Percentiles rank a stretch among this genome's conserved stretches.
Conservation (phyloP, 2,113 vertebrate genomes). For the Sminthopsis crassicaudata region DNA sequence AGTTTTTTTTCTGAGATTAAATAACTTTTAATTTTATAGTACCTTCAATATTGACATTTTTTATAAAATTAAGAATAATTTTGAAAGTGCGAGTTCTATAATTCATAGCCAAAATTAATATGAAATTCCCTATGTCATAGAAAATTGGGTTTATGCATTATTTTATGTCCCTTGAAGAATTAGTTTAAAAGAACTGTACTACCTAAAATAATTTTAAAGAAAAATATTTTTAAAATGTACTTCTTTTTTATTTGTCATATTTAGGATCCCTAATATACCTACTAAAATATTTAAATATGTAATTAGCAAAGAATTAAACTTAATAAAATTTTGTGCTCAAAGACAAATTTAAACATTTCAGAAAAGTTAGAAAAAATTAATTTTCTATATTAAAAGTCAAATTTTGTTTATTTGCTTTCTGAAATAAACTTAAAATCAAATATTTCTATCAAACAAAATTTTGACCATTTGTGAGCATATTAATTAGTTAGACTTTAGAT, state of each 20-base stretch:
- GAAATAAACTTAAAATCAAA: background rate
- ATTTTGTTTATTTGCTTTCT: constrained; percentile 13
- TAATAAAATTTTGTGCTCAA: constrained; percentile 12
- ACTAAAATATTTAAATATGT: background rate
- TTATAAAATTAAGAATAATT: constrained; percentile 30
- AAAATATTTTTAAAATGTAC: constrained; percentile 27
- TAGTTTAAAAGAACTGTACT: background rate
- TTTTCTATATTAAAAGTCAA: background rate
- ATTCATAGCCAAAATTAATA: constrained; percentile 36
- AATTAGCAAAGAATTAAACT: constrained; percentile 15
- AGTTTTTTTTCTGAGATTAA: constrained; percentile 40
- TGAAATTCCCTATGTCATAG: constrained; percentile 1
- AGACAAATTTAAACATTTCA: constrained; percentile 35
- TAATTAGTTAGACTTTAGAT: background rate
- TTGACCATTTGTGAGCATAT: background rate
- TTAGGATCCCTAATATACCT: background rate
- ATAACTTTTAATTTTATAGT: constrained; percentile 1
- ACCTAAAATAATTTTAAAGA: constrained; percentile 54
- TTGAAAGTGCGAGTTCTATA: background rate
- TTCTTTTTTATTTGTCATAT: background rate
- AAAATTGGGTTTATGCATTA: constrained; percentile 39
- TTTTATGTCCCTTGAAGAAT: constrained; percentile 39
- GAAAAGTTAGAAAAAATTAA: constrained; percentile 41
- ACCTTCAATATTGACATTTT: background rate
- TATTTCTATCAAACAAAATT: constrained; percentile 23